Base-by-base conservation (phyloP, 64 coral and sea anemone species). In the Porites lutea region DNA sequence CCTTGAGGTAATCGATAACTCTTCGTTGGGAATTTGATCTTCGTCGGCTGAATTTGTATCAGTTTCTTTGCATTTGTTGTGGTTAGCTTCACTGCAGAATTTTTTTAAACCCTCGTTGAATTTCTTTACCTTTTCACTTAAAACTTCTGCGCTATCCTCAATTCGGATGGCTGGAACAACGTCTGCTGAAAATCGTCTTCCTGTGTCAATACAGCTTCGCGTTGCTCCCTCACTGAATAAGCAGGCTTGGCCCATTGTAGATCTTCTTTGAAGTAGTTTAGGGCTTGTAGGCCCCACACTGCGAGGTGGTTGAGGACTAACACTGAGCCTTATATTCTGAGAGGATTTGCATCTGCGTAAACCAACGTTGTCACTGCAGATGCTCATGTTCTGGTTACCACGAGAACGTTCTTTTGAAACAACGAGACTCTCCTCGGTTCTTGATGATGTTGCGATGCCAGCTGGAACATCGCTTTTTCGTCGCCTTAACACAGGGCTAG, bases 21-120 rank as follows among this genome's bases (percentile, higher is more conserved):
- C 81, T 8, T 52, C 46, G 81, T 61, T 4, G 51, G 45, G 10
- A 46, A 19, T 9, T 7, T 23, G 43, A 16, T 19, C 37, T 3
- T 69, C 63, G 49, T 67, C 63, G 61, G 4, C 0, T 46, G 45
- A 3, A 47, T 50, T 48, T 47, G 44, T 84, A 15, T 43, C 59
- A 57, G 54, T 7, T 57, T 57, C 54, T 8, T 8, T 64, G 27
- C 27, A 37, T 44, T 64, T 64, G 12, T 7, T 27, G 63, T 60
- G 79, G 59, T 69, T 68, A 67, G 45, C 15, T 52, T 69, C 43
- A 22, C 49, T 67, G 13, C 9, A 68, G 5, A 51, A 66, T 48
- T 68, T 84, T 84, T 84, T 45, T 9, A 84, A 18, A 84, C 62
- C 69, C 52, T 84, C 62, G 37, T 84, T 84, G 47, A 84, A 84